Base-by-base conservation (phyloP, 2,113 vertebrate species). In the Notarius quadriscutis region DNA sequence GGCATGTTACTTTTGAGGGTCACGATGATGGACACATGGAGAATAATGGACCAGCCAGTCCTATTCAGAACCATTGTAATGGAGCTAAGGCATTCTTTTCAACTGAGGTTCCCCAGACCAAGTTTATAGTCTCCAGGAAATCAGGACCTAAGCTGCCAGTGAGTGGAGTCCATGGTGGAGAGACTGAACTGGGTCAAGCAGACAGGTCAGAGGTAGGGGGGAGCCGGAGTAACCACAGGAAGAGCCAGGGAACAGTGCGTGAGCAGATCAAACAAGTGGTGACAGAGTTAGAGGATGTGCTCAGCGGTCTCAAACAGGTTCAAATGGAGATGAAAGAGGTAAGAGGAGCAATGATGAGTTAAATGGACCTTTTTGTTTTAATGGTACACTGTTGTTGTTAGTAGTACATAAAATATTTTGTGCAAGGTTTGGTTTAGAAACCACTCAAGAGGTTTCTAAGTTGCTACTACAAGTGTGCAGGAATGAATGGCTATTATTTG, bases 271-370 rank as follows among this genome's bases (percentile, higher is more conserved):
- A 94, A 92, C 94, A 94, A 90, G 95, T 96, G 91, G 95, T 96
- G 88, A 93, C 90, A 5, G 85, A 95, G 91, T 91, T 96, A 89
- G 95, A 96, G 91, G 94, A 93, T 75, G 95, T 96, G 87, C 91
- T 96, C 88, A 94, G 94, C 55, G 95, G 95, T 86, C 92, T 96
- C 90, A 96, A 95, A 92, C 94, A 95, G 92, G 95, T 96, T 90
- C 95, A 95, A 22, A 87, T 93, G 86, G 95, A 96, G 92, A 96
- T 96, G 95, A 95, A 94, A 93, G 95, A 96, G 95, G 95, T 96
- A 91, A 89, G 94, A 88, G 80, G 30, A 34, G 27, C 25, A 48
- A 72, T 14, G 9, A 8, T 60, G n/a, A 74, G 50, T 51, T 62
- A 12, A 53, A 15, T 30, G 57, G n/a, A 74, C 25, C 17, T 58